Percentiles rank a stretch among this genome's conserved stretches.
These are phyloP conservation scores for Octodon degus DNA, from an alignment of 2,113 vertebrate species.

Conservation along the genomic window DNA sequence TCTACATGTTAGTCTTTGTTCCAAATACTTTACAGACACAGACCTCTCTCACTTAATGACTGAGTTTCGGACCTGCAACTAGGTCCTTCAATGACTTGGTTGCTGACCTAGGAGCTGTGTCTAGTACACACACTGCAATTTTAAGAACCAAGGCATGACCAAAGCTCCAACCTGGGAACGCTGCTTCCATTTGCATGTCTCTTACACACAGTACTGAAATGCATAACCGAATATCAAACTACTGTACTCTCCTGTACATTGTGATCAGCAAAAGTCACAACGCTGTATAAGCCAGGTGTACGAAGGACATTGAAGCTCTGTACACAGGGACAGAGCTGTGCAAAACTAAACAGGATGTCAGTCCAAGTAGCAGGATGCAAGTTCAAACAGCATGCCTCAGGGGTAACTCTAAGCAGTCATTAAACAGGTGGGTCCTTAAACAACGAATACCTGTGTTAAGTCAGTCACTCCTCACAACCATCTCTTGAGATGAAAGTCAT, in stretches of 20 bases:
- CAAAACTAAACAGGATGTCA: neutral
- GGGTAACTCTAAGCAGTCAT: neutral
- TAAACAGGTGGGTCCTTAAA: neutral
- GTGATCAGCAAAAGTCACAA: neutral
- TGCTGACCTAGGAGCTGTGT: neutral
- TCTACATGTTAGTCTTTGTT: neutral
- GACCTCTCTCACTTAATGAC: neutral
- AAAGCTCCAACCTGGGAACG: neutral
- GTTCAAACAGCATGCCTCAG: neutral
- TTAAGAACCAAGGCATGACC: neutral
- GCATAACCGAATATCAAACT: neutral
- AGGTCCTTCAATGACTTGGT: neutral
- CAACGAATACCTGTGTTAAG: neutral
- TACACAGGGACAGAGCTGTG: neutral
- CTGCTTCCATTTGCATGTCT: neutral
- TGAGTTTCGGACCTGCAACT: neutral
- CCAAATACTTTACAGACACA: neutral
- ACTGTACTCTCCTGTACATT: neutral
- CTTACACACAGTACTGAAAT: neutral
- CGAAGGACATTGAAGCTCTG: neutral
- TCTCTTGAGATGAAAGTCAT: neutral
- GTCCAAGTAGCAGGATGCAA: neutral
- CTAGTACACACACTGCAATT: neutral
- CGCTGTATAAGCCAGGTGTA: neutral
- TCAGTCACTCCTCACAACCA: neutral